A percentile compares a stretch with the other conserved stretches of the same genome.
phyloP scores from a whole-genome alignment of 2,113 vertebrate genomes.

The Vicugna pacos region DNA sequence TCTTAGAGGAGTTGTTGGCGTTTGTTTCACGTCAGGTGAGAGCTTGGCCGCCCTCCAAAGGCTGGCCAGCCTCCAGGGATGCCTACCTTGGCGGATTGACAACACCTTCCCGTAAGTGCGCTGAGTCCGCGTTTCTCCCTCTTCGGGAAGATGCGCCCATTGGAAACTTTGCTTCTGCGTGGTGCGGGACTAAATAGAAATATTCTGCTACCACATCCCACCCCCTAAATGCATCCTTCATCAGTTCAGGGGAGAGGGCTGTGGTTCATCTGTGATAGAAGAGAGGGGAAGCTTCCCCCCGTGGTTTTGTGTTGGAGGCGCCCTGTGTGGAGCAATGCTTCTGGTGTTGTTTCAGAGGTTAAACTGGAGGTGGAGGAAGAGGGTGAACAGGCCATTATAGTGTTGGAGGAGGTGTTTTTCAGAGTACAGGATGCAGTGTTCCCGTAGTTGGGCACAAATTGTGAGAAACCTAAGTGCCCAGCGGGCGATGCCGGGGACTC shows the following conservation, averaged over 20 bases:
- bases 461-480: no score
- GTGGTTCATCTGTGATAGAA: accelerated
- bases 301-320: not conserved
- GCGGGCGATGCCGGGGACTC: accelerated
- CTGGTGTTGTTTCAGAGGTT: not conserved
- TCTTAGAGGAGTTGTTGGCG: accelerated
- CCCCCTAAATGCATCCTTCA: not conserved
- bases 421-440: accelerated
- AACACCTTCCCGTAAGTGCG: accelerated
- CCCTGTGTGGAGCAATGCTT: not conserved
- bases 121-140: not conserved
- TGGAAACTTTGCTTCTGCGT: not conserved
- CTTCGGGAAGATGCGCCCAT: not conserved
- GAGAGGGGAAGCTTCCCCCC: accelerated
- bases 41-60: not conserved
- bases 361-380: not conserved
- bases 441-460: accelerated
- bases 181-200: not conserved
- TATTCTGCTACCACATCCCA: not conserved
- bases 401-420: accelerated
- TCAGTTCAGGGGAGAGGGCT: accelerated
- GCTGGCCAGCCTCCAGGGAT: accelerated
- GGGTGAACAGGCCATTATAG: accelerated
- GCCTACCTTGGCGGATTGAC: not conserved
- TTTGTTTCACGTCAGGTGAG: not conserved